phyloP scores from a whole-genome alignment of 2,888 invertebrate genomes.

The Nomada goodeniana region DNA sequence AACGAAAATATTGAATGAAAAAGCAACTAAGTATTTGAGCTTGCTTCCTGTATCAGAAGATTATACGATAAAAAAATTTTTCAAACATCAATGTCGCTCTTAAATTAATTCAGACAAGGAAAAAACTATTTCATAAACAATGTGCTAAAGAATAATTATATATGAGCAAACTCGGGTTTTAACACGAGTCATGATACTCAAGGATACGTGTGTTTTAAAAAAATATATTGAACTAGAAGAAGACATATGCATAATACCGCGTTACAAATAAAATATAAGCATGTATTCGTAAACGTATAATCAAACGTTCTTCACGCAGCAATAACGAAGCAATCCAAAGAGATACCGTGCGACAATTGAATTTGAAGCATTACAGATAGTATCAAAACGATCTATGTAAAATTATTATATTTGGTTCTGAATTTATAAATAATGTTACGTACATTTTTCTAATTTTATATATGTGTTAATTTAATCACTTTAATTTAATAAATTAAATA shows the following conservation, averaged over 20 bases:
- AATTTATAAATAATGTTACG: too few species aligned
- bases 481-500: too few species aligned
- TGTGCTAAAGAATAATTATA: neutral
- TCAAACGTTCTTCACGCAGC: neutral
- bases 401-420: too few species aligned
- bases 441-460: too few species aligned
- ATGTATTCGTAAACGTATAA: slow-evolving; percentile 6
- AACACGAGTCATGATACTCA: neutral
- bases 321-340: neutral
- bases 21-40: neutral
- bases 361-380: neutral
- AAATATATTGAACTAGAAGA: neutral
- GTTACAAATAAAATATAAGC: slow-evolving; percentile 12
- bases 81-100: neutral
- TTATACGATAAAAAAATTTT: neutral
- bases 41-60: neutral
- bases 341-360: neutral
- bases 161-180: neutral
- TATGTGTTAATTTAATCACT: too few species aligned
- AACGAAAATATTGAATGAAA: neutral
- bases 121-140: neutral
- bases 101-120: neutral
- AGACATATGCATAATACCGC: slow-evolving; percentile 11
- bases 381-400: neutral
- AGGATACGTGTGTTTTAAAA: neutral